These are phyloP conservation scores for Junonia oenone DNA, from an alignment of 2,888 invertebrate species.

Conservation along the genomic window DNA sequence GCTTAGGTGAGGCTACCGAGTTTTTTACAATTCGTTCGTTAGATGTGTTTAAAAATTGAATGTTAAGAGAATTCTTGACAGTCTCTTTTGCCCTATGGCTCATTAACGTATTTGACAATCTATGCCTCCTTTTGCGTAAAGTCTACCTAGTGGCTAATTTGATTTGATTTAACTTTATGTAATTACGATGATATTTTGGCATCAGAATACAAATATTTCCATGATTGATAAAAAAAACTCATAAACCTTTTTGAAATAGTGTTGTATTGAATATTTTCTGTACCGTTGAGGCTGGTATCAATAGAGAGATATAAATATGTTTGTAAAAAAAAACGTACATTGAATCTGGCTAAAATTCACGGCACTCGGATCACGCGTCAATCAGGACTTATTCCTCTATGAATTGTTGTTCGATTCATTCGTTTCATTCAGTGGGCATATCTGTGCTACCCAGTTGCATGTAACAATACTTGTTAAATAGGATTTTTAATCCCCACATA, in stretches of 20 bases:
- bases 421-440: constrained; percentile 72
- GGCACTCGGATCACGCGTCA: constrained; percentile 70
- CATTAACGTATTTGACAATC: not conserved
- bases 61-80: too few relatives aligned
- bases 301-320: constrained; percentile 63
- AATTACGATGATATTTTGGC: too few relatives aligned
- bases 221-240: not conserved
- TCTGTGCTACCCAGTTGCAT: constrained; percentile 50
- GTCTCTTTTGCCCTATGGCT: too few relatives aligned
- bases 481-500: constrained; percentile 45
- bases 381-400: constrained; percentile 56
- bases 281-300: constrained; percentile 63
- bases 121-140: not conserved
- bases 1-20: constrained; percentile 52
- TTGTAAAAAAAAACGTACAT: constrained; percentile 52
- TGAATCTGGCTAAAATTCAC: constrained; percentile 55
- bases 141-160: not conserved
- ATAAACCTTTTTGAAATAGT: constrained; percentile 39
- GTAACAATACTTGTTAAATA: constrained; percentile 31
- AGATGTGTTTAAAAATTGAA: not conserved
- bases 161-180: not conserved
- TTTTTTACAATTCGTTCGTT: constrained; percentile 43
- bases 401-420: constrained; percentile 64
- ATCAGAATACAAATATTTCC: too few relatives aligned
- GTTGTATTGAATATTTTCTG: constrained; percentile 68